These are phyloP conservation scores for Sturmia bella DNA, from an alignment of 2,888 invertebrate species.

Conservation along the genomic window DNA sequence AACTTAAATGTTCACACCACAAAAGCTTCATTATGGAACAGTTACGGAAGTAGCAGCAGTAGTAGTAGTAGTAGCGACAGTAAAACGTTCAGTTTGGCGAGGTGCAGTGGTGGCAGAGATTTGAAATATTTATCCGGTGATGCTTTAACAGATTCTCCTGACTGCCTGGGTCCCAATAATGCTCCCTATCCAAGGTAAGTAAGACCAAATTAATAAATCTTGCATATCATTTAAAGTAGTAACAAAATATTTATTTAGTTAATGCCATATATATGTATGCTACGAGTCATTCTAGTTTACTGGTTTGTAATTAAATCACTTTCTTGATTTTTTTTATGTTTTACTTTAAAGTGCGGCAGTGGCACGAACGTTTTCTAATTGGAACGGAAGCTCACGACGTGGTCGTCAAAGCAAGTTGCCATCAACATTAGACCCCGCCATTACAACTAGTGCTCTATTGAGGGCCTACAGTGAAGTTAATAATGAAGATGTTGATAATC, in stretches of 20 bases:
- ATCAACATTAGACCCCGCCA: slow-evolving; percentile 88
- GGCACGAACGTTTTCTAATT: slow-evolving; percentile 87
- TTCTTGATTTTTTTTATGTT: slow-evolving; percentile 8
- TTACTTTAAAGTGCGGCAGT: slow-evolving; percentile 86
- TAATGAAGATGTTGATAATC: slow-evolving; percentile 82
- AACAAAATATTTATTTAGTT: not conserved
- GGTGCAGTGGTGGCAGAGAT: slow-evolving; percentile 84
- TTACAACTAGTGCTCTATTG: slow-evolving; percentile 88
- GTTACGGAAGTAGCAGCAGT: slow-evolving; percentile 68
- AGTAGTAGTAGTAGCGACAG: slow-evolving; percentile 68
- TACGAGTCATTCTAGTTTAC: not conserved
- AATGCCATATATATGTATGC: not conserved
- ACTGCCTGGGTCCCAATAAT: slow-evolving; percentile 92
- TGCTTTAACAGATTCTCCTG: slow-evolving; percentile 88
- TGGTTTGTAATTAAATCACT: slow-evolving; percentile 12
- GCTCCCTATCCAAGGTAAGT: slow-evolving; percentile 90
- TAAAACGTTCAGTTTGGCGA: slow-evolving; percentile 70
- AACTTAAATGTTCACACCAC: slow-evolving; percentile 72
- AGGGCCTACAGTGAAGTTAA: slow-evolving; percentile 84
- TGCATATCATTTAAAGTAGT: not conserved
- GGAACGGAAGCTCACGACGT: slow-evolving; percentile 87
- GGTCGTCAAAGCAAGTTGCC: slow-evolving; percentile 85
- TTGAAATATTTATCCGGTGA: slow-evolving; percentile 94
- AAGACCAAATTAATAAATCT: too few relatives aligned
- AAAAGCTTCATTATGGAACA: slow-evolving; percentile 79